Base-by-base conservation (phyloP, 2,888 invertebrate genomes). In the Mythimna albipuncta region DNA sequence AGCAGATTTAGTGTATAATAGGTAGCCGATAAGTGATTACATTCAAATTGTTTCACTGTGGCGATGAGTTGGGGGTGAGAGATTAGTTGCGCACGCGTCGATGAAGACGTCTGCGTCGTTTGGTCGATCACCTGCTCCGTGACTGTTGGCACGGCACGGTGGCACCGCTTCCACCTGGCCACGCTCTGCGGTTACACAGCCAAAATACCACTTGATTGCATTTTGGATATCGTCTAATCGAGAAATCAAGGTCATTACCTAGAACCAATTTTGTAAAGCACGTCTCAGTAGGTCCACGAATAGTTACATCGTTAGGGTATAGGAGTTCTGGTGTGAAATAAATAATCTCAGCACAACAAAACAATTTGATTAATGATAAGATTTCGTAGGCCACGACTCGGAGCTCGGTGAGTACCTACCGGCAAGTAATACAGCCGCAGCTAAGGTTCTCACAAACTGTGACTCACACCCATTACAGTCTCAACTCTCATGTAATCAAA, bases 81-180 rank as follows among this genome's bases (percentile, higher is more conserved):
- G 86, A 94, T 94, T 93, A 85, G 94, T 87, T 90, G 91, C 94
- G 94, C 95, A 93, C 94, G 94, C 91, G 93, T 87, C 91, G 87
- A 93, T 92, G 90, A 90, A 94, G 94, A 90, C 91, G 90, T 94
- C 80, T 82, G 83, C 80, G 81, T 74, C 85, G 79, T 89, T 86
- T 84, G 85, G 72, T 82, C 85, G 83, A 90, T 89, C 95, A 94
- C 94, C 95, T 95, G 95, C 91, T 82, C 69, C 68, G 82, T 82
- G 82, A 85, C 82, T 83, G 75, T 77, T 69, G 62, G 58, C 58
- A 19, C 58, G 35, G 13, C 16, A 54, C 54, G 26, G 13, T 7
- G 59, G 74, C 80, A 69, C 73, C 75, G 75, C 77, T 72, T 85
- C 83, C 94, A 94, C 93, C 94, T 94, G 94, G 87, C 87, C 73